Percentiles rank a stretch among this genome's conserved stretches.
phyloP scores from a whole-genome alignment of 2,113 vertebrate genomes.

The Puntigrus tetrazona region DNA sequence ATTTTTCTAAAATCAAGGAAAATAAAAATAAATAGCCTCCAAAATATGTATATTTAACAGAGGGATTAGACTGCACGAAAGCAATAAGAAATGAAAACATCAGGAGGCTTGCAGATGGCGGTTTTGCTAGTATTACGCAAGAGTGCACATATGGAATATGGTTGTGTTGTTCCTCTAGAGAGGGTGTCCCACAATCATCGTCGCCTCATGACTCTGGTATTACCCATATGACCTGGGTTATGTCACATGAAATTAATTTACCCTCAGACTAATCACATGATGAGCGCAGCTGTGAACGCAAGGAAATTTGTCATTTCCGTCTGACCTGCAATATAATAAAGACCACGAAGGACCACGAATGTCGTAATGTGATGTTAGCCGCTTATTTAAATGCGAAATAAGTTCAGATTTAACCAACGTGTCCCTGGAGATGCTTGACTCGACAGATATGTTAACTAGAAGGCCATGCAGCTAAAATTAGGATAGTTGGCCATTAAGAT shows the following conservation, averaged over 20 bases:
- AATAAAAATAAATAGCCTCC: no score
- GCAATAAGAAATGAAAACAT: neutral
- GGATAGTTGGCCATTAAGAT: neutral
- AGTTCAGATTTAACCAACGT: neutral
- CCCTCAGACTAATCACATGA: neutral
- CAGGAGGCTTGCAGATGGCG: neutral
- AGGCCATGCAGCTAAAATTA: neutral
- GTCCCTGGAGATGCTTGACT: neutral
- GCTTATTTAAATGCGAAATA: neutral
- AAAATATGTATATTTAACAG: neutral
- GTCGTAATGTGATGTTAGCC: neutral
- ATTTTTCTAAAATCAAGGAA: no score
- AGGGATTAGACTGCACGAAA: no score
- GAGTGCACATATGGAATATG: neutral
- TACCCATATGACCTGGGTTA: slow-evolving; percentile 9
- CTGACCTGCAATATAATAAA: neutral
- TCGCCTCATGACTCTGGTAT: neutral
- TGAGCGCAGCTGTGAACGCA: neutral
- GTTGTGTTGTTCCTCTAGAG: neutral
- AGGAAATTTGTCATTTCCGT: neutral
- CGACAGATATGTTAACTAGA: neutral
- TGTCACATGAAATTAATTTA: neutral
- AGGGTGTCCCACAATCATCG: neutral
- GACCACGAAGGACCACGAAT: neutral
- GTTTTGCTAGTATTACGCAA: neutral